These are phyloP conservation scores for Melanocharis versteri DNA, from an alignment of 2,113 vertebrate genomes.

Conservation along the genomic window DNA sequence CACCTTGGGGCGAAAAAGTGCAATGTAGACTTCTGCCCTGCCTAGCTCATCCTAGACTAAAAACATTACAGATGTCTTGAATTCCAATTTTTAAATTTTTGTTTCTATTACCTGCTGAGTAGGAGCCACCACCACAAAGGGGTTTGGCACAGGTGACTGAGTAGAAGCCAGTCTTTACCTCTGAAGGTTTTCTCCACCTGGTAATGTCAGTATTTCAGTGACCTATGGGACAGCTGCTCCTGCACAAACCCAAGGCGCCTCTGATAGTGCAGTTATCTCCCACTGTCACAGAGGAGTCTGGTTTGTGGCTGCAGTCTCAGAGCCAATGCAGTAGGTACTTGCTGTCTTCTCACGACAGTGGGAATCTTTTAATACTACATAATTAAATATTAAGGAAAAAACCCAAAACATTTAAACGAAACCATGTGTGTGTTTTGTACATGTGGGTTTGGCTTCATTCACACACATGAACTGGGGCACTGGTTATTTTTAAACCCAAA, in stretches of 20 bases:
- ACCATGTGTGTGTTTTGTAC: not conserved
- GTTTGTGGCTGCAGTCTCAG: not conserved
- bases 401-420: not conserved
- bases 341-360: not conserved
- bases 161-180: not conserved
- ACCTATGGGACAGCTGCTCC: not conserved
- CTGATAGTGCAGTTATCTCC: fast-evolving
- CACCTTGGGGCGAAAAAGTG: not conserved
- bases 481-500: not conserved
- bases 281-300: not conserved
- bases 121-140: not conserved
- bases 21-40: not conserved
- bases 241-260: not conserved
- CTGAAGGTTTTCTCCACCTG: not conserved
- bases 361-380: not conserved
- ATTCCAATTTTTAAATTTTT: not conserved
- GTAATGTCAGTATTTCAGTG: not conserved
- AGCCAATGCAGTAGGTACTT: not conserved
- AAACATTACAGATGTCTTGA: not conserved
- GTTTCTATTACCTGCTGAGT: not conserved
- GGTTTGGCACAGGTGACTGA: not conserved
- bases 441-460: not conserved
- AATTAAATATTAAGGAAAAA: not conserved
- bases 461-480: not conserved
- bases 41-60: not conserved